phyloP scores from a whole-genome alignment of 37 sponge, comb jelly and placozoan genomes.

The Spongilla lacustris region DNA sequence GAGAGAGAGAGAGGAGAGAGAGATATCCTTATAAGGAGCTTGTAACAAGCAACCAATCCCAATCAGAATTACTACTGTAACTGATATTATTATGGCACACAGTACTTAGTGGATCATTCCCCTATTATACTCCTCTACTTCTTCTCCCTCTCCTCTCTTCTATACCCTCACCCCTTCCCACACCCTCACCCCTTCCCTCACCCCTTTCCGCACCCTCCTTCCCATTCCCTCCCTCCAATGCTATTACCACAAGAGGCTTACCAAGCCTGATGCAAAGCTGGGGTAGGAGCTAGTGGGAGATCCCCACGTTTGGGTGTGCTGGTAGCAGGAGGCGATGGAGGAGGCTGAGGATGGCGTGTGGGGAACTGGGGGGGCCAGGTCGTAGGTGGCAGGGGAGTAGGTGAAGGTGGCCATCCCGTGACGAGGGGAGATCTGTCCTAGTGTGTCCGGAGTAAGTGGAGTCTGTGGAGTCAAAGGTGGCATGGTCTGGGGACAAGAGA shows the following conservation, averaged over 20 bases:
- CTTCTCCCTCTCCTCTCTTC: too few species aligned
- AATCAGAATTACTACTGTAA: too few species aligned
- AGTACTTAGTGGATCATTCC: too few species aligned
- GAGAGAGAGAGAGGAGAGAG: too few species aligned
- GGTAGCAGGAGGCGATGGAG: conserved; percentile 33
- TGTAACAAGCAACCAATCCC: not conserved
- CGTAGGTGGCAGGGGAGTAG: conserved; percentile 51
- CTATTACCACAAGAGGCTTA: not conserved
- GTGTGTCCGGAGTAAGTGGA: conserved; percentile 62
- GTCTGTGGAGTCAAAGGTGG: conserved; percentile 68
- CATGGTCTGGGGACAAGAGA: conserved; percentile 8
- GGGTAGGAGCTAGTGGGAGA: conserved; percentile 4
- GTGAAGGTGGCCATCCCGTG: conserved; percentile 50
- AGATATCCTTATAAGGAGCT: not conserved
- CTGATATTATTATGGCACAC: not conserved
- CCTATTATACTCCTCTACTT: too few species aligned
- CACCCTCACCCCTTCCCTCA: not conserved
- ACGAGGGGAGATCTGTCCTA: conserved; percentile 69
- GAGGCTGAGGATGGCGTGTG: conserved; percentile 36
- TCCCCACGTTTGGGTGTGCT: conserved; percentile 13
- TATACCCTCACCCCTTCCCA: not conserved
- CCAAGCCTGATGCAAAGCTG: conserved; percentile 22
- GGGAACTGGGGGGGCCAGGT: conserved; percentile 13
- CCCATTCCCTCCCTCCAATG: not conserved
- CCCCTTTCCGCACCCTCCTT: not conserved